phyloP scores from a whole-genome alignment of 1,140 invertebrate genomes.

The Drosophila azteca region DNA sequence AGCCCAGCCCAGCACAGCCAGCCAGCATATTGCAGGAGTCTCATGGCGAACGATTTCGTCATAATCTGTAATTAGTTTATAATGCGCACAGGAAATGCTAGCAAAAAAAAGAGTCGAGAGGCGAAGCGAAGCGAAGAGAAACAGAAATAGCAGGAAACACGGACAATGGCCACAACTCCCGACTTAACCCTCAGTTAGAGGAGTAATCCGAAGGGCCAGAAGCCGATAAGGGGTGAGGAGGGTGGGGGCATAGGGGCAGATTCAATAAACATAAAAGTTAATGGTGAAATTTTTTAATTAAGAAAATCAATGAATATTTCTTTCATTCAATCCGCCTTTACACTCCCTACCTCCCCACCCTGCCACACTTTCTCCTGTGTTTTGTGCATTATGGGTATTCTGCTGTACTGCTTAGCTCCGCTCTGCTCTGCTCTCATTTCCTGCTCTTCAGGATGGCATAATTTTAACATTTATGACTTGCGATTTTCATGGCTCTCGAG shows the following conservation, averaged over 20 bases:
- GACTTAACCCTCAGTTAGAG: conserved; percentile 59
- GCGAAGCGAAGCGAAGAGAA: not conserved
- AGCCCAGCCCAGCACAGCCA: too few species aligned
- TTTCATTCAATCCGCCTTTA: conserved; percentile 32
- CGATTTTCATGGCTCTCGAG: conserved; percentile 44
- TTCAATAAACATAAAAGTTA: conserved; percentile 78
- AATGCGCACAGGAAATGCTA: conserved; percentile 68
- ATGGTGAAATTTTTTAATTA: conserved; percentile 78
- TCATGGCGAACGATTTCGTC: conserved; percentile 60
- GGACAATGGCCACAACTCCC: conserved; percentile 37
- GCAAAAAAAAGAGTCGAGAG: not conserved
- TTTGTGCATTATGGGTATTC: conserved; percentile 43
- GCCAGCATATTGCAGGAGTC: conserved; percentile 58
- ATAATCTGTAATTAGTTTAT: conserved; percentile 81
- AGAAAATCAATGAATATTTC: conserved; percentile 81
- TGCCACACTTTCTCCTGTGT: not conserved
- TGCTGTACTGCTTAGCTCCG: conserved; percentile 16
- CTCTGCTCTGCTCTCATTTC: conserved; percentile 7
- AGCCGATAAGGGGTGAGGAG: conserved; percentile 37
- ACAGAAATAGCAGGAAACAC: conserved; percentile 4
- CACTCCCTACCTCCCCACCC: not conserved
- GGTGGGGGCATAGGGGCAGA: not conserved
- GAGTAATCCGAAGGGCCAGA: conserved; percentile 2
- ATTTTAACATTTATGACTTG: conserved; percentile 56
- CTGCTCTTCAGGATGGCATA: conserved; percentile 24